Conservation (phyloP, 2,797 vertebrate genomes). For the Malacoctenus gilli region DNA sequence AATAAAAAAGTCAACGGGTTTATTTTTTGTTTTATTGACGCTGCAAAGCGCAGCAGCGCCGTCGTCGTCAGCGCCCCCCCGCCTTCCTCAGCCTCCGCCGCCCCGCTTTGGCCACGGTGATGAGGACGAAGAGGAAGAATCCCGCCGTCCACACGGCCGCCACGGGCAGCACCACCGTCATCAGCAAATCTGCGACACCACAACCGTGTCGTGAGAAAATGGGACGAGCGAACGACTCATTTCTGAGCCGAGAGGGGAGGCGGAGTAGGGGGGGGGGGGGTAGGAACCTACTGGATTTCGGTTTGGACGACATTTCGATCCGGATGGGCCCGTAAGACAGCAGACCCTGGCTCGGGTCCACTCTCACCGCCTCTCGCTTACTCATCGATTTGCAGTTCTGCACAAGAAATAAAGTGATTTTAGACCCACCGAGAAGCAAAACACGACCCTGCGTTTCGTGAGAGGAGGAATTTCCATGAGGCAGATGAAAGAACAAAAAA, state of each 20-base stretch:
- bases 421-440: not conserved
- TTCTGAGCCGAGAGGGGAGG: not conserved
- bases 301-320: constrained; percentile 60
- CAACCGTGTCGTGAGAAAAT: too few relatives aligned
- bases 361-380: constrained; percentile 69
- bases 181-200: constrained; percentile 60
- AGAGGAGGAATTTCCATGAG: too few relatives aligned
- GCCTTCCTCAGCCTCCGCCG: constrained; percentile 40
- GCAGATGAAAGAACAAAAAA: too few relatives aligned
- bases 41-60: not conserved
- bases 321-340: constrained; percentile 82
- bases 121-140: constrained; percentile 74
- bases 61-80: constrained; percentile 13
- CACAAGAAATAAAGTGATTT: not conserved
- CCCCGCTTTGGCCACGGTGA: constrained; percentile 72
- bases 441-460: not conserved
- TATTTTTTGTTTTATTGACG: constrained; percentile 52
- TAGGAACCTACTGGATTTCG: constrained; percentile 49
- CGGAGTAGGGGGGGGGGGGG: not conserved
- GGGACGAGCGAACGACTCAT: too few relatives aligned
- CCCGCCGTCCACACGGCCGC: constrained; percentile 69
- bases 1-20: not conserved
- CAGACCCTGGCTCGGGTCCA: constrained; percentile 56
- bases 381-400: constrained; percentile 76
- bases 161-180: constrained; percentile 66